Base-by-base conservation (phyloP, 2,113 vertebrate species). In the Toxotes jaculatrix region DNA sequence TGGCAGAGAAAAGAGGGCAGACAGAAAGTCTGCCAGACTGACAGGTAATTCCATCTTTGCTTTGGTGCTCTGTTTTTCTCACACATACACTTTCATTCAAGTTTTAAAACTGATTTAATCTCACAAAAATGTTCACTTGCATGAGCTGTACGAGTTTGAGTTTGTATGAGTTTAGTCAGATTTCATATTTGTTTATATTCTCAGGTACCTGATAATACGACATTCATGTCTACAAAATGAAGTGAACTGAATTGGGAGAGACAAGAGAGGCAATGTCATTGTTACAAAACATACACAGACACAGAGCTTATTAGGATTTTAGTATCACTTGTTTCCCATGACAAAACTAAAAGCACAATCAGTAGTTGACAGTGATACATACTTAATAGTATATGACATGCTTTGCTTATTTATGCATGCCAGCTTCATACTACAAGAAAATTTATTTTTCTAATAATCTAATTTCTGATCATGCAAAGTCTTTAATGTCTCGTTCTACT, bases 221-320 rank as follows among this genome's bases (percentile, higher is more conserved):
- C 11, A 68, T 56, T 53, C 10, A 13, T 56, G 47, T 31, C 62
- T 61, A 43, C 27, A 53, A 31, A 66, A 79, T 40, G 68, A 40
- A 80, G 5, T 68, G 3, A 55, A 64, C 4, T 74, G 49, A 63
- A 55, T 0, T 47, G 19, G 7, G 17, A 40, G 42, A 60, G n/a
- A 36, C 21, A 19, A 40, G 53, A 38, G 7, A 60, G 34, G 51
- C 7, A 32, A 45, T 8, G 42, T 17, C 69, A 49, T 19, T 51
- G 34, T n/a, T n/a, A n/a, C n/a, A n/a, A n/a, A n/a, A n/a, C n/a
- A n/a, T n/a, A n/a, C n/a, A n/a, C n/a, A n/a, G n/a, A n/a, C n/a
- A n/a, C n/a, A n/a, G n/a, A n/a, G n/a, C n/a, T n/a, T n/a, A 51
- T 17, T 17, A 47, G 5, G 14, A 47, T 36, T 36, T 6, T 36